Evolutionary conservation across 2,888 invertebrate genomes (phyloP).

Genomic region (Temnothorax rugatulus): DNA sequence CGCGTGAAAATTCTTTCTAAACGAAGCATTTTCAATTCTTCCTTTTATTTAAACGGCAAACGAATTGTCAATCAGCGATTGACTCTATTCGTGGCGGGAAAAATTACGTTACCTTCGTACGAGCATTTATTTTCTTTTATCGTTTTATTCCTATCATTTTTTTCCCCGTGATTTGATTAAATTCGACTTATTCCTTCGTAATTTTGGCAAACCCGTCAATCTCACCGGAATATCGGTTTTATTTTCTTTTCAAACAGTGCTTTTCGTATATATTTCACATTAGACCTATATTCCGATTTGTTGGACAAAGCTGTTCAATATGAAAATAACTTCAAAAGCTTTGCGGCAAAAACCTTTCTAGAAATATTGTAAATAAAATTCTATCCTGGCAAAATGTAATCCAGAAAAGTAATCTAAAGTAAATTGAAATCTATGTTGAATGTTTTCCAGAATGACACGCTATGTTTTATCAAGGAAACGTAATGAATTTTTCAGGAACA

Average conservation of each 20-base stretch:
- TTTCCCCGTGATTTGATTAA: constrained; percentile 13
- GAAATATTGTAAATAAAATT: constrained; percentile 45
- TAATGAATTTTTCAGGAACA: constrained; percentile 2
- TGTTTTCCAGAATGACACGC: constrained; percentile 16
- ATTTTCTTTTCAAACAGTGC: constrained; percentile 28
- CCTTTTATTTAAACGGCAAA: constrained; percentile 36
- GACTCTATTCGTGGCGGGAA: constrained; percentile 21
- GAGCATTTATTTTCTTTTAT: constrained; percentile 8
- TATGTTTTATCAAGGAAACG: constrained; percentile 3
- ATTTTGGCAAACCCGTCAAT: constrained; percentile 16
- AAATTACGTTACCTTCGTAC: constrained; percentile 46
- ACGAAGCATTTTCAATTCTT: constrained; percentile 50
- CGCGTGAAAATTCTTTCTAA: constrained; percentile 31
- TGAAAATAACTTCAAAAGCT: constrained; percentile 41
- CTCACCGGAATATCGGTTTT: not conserved
- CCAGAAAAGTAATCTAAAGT: constrained; percentile 22
- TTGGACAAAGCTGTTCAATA: constrained; percentile 31
- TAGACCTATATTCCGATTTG: constrained; percentile 40
- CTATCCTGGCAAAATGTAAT: constrained; percentile 24
- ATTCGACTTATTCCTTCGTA: constrained; percentile 8
- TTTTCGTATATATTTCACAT: constrained; percentile 27
- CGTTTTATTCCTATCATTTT: not conserved
- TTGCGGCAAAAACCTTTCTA: constrained; percentile 12
- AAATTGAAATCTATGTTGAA: constrained; percentile 33
- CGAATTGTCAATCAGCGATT: constrained; percentile 43